Evolutionary conservation across 2,888 invertebrate species (phyloP).

Genomic region (Eupithecia centaureata): DNA sequence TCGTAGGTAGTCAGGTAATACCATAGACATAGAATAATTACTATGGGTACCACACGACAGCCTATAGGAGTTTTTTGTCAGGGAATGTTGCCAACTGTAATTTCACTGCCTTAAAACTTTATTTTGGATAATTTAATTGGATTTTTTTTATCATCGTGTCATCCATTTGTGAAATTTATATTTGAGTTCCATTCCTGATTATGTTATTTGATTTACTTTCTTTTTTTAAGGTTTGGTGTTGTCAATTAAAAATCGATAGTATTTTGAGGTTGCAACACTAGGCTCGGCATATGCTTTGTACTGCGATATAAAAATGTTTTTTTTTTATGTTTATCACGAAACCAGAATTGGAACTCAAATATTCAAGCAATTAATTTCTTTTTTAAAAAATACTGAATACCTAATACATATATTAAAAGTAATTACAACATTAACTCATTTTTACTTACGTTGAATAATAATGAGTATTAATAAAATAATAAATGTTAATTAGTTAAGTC

Average conservation of each 20-base stretch:
- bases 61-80: background rate
- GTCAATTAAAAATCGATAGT: conserved; percentile 23
- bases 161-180: conserved; percentile 15
- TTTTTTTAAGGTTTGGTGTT: conserved; percentile 27
- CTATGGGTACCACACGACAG: no score
- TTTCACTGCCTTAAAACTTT: background rate
- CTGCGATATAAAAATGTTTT: background rate
- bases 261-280: conserved; percentile 27
- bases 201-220: conserved; percentile 17
- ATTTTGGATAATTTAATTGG: background rate
- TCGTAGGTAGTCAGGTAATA: no score
- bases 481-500: background rate
- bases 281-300: background rate
- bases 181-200: conserved; percentile 22
- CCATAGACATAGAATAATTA: no score
- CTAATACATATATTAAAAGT: no score
- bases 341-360: background rate
- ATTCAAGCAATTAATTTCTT: background rate
- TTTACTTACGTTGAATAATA: background rate
- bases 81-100: background rate
- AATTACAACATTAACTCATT: background rate
- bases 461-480: background rate
- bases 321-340: background rate
- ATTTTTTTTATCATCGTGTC: background rate
- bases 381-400: background rate